A percentile compares a stretch with the other conserved stretches of the same genome.
These are phyloP conservation scores for Brachyistius frenatus DNA, from an alignment of 2,113 vertebrate species.

Conservation along the genomic window DNA sequence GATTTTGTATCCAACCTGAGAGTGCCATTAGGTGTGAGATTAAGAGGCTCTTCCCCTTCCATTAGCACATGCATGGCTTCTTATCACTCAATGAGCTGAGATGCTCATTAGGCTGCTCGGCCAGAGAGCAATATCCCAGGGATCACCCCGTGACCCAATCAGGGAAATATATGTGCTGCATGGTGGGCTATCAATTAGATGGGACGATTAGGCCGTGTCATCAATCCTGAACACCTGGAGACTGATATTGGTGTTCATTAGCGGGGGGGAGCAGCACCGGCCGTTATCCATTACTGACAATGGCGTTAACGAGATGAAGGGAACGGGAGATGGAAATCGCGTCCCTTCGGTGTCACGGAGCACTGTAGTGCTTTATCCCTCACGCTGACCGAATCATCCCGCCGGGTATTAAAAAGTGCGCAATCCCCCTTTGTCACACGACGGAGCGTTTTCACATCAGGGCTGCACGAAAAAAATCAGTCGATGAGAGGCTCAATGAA, in stretches of 20 bases:
- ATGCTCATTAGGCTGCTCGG: constrained; percentile 65
- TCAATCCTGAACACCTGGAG: constrained; percentile 67
- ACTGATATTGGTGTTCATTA: constrained; percentile 70
- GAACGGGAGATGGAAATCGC: constrained; percentile 34
- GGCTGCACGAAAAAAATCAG: background rate
- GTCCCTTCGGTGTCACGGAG: constrained; percentile 36
- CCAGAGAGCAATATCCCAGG: constrained; percentile 57
- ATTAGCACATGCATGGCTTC: constrained; percentile 65
- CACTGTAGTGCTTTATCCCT: constrained; percentile 34
- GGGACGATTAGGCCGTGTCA: constrained; percentile 62
- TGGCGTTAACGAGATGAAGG: constrained; percentile 58
- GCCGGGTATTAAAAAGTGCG: background rate
- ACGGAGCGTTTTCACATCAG: constrained; percentile 2
- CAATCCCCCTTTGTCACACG: background rate
- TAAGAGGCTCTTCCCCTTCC: constrained; percentile 66
- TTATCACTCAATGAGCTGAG: constrained; percentile 69
- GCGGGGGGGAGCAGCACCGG: constrained; percentile 14
- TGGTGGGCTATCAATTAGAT: constrained; percentile 71
- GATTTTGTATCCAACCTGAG: constrained; percentile 64
- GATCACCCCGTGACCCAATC: constrained; percentile 65
- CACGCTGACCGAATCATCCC: constrained; percentile 29
- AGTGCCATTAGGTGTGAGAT: constrained; percentile 66
- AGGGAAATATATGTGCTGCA: constrained; percentile 60
- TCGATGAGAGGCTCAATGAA: constrained; percentile 9
- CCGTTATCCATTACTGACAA: constrained; percentile 71